Base-by-base conservation (phyloP, 2,797 vertebrate genomes). In the Lacerta agilis region DNA sequence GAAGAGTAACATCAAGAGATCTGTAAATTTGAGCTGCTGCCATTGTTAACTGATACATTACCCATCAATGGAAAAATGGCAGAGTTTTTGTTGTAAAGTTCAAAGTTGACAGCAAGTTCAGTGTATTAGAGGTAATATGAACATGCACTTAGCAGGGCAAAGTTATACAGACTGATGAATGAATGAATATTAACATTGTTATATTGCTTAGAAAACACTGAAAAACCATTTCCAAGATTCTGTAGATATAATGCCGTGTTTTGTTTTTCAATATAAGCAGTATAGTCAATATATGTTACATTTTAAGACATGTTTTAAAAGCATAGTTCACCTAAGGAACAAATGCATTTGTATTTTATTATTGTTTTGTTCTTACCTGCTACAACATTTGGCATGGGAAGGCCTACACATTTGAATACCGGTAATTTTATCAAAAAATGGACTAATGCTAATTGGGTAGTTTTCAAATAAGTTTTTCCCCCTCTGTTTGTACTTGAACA, bases 91-190 rank as follows among this genome's bases (percentile, higher is more conserved):
- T 71, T 85, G 41, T 76, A 18, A 94, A 94, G 90, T 92, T 87
- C 82, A 90, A 80, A 91, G 89, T 82, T 93, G 87, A 92, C 10
- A 69, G 55, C 67, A 49, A 95, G 89, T 87, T 95, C 72, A 93
- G 25, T 7, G 4, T 79, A 61, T 87, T 89, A 94, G 43, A 80
- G 86, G 88, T 90, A 85, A 69, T 89, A 71, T 33, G 85, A 86
- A 90, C 69, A 23, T 72, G 11, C 25, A 0, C 5, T 64, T 36
- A 87, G 41, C 90, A 76, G 87, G 67, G 49, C 9, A 69, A 83
- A 36, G n/a, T 67, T 55, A 66, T 73, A 86, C 85, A 91, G 27
- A 71, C 89, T 86, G 49, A 69, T 20, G 29, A 25, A 5, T 85
- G 17, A 85, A 86, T 82, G 78, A 88, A 33, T 0, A 7, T 38